A percentile compares a stretch with the other conserved stretches of the same genome.
Evolutionary conservation across 2,113 vertebrate genomes (phyloP).

Genomic region (Carollia perspicillata): DNA sequence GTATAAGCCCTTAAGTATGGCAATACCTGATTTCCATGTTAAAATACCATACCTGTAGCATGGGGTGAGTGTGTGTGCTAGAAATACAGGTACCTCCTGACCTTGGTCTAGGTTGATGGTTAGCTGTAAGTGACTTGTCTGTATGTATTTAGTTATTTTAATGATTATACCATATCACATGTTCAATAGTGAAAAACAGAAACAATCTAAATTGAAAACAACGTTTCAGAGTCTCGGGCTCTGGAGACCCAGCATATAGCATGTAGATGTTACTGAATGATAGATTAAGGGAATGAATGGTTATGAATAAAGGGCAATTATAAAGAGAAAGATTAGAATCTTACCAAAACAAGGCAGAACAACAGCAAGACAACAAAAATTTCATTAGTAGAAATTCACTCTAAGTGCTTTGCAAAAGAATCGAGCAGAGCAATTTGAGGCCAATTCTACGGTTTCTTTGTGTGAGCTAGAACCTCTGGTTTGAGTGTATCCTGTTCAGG

Average conservation of each 20-base stretch:
- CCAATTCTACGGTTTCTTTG: rapidly evolving
- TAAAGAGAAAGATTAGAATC: background rate
- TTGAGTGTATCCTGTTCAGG: background rate
- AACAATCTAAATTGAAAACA: background rate
- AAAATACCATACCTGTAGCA: background rate
- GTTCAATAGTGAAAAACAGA: background rate
- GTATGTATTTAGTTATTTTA: background rate
- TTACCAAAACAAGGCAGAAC: background rate
- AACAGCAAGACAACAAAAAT: background rate
- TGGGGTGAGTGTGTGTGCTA: background rate
- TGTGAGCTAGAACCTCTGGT: background rate
- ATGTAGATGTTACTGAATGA: background rate
- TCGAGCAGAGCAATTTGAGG: background rate
- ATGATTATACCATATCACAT: background rate
- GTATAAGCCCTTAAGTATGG: background rate
- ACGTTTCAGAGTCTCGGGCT: background rate
- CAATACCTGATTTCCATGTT: background rate
- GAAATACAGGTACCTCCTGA: background rate
- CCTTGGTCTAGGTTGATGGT: background rate
- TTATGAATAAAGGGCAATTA: background rate
- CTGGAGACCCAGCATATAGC: background rate
- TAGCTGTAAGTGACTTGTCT: background rate
- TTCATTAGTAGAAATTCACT: background rate
- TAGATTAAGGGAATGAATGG: background rate
- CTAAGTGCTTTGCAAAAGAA: background rate